phyloP scores from a whole-genome alignment of 2,113 vertebrate species.

The Saccopteryx leptura region DNA sequence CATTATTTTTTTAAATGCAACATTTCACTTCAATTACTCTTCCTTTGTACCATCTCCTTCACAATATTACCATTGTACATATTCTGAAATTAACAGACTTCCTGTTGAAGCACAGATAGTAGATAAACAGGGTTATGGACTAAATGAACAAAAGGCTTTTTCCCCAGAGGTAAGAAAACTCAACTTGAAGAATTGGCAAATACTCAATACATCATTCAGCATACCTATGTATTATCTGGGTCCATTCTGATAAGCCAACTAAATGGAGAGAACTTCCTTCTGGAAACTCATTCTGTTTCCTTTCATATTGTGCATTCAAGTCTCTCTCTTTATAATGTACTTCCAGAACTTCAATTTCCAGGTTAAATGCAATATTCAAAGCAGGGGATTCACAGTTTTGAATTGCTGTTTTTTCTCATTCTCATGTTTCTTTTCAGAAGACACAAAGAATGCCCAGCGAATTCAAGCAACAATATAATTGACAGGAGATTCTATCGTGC shows the following conservation, averaged over 20 bases:
- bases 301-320: constrained; percentile 42
- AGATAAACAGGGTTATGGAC: neutral
- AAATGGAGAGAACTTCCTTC: neutral
- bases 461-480: constrained; percentile 1
- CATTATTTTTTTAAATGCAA: constrained; percentile 29
- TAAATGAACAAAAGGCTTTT: constrained; percentile 43
- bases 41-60: neutral
- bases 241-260: neutral
- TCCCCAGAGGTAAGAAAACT: constrained; percentile 31
- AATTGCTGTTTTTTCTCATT: constrained; percentile 8
- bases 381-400: neutral
- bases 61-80: constrained; percentile 21
- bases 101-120: neutral
- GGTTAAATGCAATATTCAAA: constrained; percentile 30
- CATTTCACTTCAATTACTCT: constrained; percentile 37
- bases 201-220: constrained; percentile 19
- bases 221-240: neutral
- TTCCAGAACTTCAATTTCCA: constrained; percentile 60
- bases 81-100: constrained; percentile 49
- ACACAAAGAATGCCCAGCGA: neutral
- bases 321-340: constrained; percentile 41
- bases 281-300: constrained; percentile 47
- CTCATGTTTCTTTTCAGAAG: constrained; percentile 32
- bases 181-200: neutral
- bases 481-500: neutral